Conservation (phyloP, 2,888 invertebrate species). For the Xestia ashworthii region DNA sequence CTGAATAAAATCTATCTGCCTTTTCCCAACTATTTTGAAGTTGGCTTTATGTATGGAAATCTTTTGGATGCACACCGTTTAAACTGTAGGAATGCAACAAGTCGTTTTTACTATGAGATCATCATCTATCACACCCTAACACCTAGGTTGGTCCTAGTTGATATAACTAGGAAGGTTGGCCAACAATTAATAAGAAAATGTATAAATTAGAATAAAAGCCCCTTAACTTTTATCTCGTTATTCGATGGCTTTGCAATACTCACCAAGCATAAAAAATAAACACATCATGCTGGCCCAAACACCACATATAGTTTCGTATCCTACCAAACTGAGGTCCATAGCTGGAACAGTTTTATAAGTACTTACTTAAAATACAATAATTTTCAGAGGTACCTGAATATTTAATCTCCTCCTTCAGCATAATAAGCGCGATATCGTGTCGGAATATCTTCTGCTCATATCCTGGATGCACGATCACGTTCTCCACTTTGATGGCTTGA, state of each 20-base stretch:
- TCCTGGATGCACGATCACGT: constrained; percentile 94
- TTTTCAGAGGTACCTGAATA: constrained; percentile 78
- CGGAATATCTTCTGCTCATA: constrained; percentile 92
- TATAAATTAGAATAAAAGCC: neutral
- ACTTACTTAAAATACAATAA: neutral
- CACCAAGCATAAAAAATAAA: neutral
- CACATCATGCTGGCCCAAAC: neutral
- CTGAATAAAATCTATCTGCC: neutral
- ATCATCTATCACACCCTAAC: neutral
- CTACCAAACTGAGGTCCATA: neutral
- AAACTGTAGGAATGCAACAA: neutral
- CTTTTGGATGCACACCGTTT: neutral
- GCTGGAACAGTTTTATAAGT: neutral
- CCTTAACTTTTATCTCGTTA: neutral
- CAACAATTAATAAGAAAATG: neutral
- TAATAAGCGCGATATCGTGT: constrained; percentile 94
- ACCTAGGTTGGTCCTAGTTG: too few species aligned
- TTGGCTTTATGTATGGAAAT: neutral
- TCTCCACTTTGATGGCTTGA: constrained; percentile 93
- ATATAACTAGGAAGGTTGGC: neutral
- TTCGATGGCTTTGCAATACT: neutral
- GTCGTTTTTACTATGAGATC: neutral
- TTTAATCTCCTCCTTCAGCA: constrained; percentile 92
- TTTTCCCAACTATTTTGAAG: neutral
- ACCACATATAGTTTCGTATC: neutral